Conservation (phyloP, 2,888 invertebrate genomes). For the Torymus texanus region DNA sequence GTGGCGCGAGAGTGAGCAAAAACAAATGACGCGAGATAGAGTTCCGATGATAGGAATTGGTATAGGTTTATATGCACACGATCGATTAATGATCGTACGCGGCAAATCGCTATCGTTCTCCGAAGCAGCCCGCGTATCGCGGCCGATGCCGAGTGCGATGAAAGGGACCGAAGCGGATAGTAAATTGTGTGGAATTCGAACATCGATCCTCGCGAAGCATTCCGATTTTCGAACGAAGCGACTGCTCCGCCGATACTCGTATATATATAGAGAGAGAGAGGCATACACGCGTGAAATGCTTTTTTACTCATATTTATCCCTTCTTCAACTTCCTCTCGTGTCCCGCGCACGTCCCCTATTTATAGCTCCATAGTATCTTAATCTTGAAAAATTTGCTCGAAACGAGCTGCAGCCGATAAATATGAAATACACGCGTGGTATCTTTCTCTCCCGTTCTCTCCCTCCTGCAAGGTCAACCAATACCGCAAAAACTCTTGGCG, state of each 20-base stretch:
- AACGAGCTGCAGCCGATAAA: conserved; percentile 37
- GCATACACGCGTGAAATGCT: conserved; percentile 33
- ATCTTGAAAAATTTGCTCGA: conserved; percentile 53
- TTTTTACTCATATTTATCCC: conserved; percentile 35
- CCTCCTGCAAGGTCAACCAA: conserved; percentile 19
- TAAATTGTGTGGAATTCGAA: conserved; percentile 65
- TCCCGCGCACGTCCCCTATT: conserved; percentile 19
- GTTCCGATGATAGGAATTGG: conserved; percentile 49
- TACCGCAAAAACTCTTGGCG: conserved; percentile 16
- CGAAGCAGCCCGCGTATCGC: conserved; percentile 60
- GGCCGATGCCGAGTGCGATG: conserved; percentile 59
- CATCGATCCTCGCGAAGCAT: conserved; percentile 62
- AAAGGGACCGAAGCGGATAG: conserved; percentile 63
- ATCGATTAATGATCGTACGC: conserved; percentile 57
- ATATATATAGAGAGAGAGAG: neutral
- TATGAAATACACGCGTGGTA: conserved; percentile 37
- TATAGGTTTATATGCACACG: neutral
- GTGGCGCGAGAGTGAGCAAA: conserved; percentile 27
- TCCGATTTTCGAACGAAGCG: conserved; percentile 56
- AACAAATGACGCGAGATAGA: conserved; percentile 47
- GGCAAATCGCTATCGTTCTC: conserved; percentile 62
- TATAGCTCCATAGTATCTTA: conserved; percentile 52
- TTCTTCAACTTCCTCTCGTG: neutral
- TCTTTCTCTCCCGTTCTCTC: neutral
- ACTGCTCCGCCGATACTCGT: neutral